phyloP scores from a whole-genome alignment of 2,888 invertebrate species.

The Pseudanteris insignis region DNA sequence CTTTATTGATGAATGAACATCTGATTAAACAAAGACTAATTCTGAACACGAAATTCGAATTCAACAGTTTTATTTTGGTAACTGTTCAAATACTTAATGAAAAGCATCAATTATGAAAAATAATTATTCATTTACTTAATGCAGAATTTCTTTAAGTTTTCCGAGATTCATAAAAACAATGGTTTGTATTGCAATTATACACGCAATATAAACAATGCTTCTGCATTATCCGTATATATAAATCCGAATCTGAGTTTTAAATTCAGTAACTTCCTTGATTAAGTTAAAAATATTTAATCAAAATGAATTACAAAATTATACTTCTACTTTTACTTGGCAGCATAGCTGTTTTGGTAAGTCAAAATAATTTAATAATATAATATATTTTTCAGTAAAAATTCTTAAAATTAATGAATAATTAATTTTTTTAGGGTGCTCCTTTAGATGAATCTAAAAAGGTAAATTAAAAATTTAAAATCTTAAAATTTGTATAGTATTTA shows the following conservation, averaged over 20 bases:
- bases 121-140: slow-evolving; percentile 14
- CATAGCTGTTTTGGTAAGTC: slow-evolving; percentile 12
- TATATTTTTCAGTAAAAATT: too few relatives aligned
- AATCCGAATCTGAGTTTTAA: neutral
- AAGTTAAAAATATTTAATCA: neutral
- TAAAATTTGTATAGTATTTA: too few relatives aligned
- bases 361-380: neutral
- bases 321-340: slow-evolving; percentile 11
- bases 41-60: slow-evolving; percentile 1
- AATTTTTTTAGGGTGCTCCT: too few relatives aligned
- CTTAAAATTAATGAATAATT: too few relatives aligned
- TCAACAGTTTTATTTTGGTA: slow-evolving; percentile 12
- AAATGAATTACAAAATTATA: slow-evolving; percentile 14
- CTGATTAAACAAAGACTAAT: slow-evolving; percentile 12
- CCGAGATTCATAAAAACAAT: slow-evolving; percentile 16
- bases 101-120: neutral
- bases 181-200: slow-evolving; percentile 5
- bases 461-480: too few relatives aligned
- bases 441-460: too few relatives aligned
- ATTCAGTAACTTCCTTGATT: neutral
- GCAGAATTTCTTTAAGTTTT: slow-evolving; percentile 1
- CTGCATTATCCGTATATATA: slow-evolving; percentile 10
- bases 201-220: slow-evolving; percentile 12
- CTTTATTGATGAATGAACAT: slow-evolving; percentile 12
- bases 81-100: slow-evolving; percentile 19